phyloP scores from a whole-genome alignment of 2,113 vertebrate species.

The Bos javanicus region DNA sequence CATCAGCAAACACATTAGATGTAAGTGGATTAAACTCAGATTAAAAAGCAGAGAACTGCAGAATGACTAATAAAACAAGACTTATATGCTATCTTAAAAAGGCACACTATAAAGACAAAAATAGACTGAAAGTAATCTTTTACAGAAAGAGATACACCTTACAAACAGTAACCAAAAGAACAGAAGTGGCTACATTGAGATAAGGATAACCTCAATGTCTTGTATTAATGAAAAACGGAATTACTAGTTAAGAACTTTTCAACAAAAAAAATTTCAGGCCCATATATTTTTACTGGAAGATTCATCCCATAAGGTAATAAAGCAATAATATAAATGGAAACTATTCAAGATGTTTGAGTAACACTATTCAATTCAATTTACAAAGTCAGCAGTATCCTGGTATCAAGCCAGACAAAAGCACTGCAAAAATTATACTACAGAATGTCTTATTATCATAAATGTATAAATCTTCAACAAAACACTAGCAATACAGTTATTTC shows the following conservation, averaged over 20 bases:
- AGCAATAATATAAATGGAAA: not conserved
- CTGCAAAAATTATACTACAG: not conserved
- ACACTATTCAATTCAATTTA: not conserved
- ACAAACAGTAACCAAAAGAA: not conserved
- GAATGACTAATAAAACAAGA: not conserved
- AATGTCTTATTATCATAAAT: not conserved
- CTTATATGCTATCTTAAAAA: not conserved
- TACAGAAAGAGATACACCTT: not conserved
- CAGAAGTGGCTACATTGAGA: not conserved
- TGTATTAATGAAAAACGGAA: not conserved
- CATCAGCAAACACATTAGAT: not conserved
- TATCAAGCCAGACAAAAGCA: not conserved
- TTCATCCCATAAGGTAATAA: not conserved
- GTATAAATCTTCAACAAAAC: not conserved
- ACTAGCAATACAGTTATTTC: not conserved
- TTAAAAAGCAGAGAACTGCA: not conserved
- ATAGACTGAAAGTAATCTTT: not conserved
- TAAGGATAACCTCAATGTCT: not conserved
- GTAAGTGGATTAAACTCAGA: not conserved
- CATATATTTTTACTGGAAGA: not conserved
- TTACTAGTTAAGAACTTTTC: not conserved
- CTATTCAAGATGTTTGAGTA: not conserved
- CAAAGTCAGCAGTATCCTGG: not conserved
- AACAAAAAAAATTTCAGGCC: not conserved
- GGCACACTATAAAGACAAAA: not conserved